These are phyloP conservation scores for Acanthurus leucopareius DNA, from an alignment of 2,797 vertebrate species.

Conservation along the genomic window DNA sequence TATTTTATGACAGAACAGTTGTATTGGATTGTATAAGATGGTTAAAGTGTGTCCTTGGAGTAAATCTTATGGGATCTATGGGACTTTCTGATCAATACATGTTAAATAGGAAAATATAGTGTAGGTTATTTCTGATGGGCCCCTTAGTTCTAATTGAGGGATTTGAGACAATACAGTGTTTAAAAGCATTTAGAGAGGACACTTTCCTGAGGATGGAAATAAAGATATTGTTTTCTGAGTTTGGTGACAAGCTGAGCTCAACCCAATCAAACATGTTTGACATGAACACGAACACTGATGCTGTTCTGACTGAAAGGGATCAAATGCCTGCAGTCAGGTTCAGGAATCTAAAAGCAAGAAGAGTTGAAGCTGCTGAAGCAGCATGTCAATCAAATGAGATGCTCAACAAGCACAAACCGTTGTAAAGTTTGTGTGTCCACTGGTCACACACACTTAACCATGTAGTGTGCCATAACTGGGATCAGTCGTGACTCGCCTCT, in stretches of 20 bases:
- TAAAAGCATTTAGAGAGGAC: too few species aligned
- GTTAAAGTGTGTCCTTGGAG: too few species aligned
- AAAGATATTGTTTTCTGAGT: not conserved
- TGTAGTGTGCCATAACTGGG: not conserved
- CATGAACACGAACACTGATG: not conserved
- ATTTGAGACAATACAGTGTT: too few species aligned
- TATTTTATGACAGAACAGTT: not conserved
- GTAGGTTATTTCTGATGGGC: too few species aligned
- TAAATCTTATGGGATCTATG: too few species aligned
- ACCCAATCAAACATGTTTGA: not conserved
- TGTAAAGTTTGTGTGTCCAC: not conserved
- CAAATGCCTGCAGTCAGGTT: not conserved
- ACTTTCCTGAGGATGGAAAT: too few species aligned
- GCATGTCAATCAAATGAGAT: not conserved
- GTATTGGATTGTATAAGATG: not conserved
- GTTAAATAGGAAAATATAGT: too few species aligned
- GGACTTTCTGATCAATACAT: too few species aligned
- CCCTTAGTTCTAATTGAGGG: too few species aligned
- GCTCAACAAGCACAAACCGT: not conserved
- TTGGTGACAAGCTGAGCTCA: not conserved
- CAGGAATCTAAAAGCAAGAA: not conserved
- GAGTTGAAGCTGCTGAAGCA: not conserved
- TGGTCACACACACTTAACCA: not conserved
- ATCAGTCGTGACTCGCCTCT: slow-evolving; percentile 8
- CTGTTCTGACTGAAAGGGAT: not conserved